Evolutionary conservation across 2,113 vertebrate genomes (phyloP).

Genomic region (Tyto alba): DNA sequence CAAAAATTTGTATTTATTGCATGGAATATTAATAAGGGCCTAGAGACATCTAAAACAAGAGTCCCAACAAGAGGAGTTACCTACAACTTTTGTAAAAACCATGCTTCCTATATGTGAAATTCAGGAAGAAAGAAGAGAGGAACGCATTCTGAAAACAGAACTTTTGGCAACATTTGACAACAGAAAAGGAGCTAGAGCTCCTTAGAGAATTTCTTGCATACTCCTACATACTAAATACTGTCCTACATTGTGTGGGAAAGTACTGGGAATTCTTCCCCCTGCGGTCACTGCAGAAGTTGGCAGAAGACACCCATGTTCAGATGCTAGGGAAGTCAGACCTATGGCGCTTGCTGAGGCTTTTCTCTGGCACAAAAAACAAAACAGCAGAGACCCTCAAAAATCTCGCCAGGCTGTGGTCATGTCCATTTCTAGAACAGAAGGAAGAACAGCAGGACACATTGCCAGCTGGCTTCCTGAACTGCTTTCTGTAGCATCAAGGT

Average conservation of each 20-base stretch:
- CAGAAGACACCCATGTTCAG: background rate
- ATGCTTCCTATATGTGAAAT: background rate
- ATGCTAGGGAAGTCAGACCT: background rate
- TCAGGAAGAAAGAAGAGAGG: background rate
- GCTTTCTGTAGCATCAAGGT: background rate
- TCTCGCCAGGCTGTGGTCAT: background rate
- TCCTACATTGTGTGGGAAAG: background rate
- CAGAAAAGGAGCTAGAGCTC: background rate
- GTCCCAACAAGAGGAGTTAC: background rate
- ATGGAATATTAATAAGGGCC: background rate
- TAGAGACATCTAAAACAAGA: background rate
- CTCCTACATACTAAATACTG: background rate
- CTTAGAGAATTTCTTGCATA: background rate
- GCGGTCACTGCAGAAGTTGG: background rate
- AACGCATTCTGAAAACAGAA: background rate
- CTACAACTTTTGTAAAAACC: background rate
- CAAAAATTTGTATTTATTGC: background rate
- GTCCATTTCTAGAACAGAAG: background rate
- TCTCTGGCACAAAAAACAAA: background rate
- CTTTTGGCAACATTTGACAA: background rate
- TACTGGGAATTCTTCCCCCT: background rate
- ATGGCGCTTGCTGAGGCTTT: accelerated
- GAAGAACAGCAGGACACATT: background rate
- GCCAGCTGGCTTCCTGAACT: background rate
- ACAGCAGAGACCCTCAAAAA: background rate